phyloP scores from a whole-genome alignment of 2,113 vertebrate genomes.

The Herpailurus yagouaroundi region DNA sequence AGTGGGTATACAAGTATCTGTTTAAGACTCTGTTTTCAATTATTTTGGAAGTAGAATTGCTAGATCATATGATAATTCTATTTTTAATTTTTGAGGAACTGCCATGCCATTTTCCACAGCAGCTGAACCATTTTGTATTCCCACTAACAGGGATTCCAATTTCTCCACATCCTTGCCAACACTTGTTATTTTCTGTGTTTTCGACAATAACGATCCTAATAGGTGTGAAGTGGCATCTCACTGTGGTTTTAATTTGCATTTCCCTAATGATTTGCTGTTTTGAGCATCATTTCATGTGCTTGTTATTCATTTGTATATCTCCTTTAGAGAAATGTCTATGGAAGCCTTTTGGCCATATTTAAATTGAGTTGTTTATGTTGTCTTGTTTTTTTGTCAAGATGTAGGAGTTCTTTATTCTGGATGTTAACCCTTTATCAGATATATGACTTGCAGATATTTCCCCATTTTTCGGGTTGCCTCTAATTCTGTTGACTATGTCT shows the following conservation, averaged over 20 bases:
- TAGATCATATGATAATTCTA: neutral
- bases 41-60: neutral
- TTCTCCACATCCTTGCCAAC: neutral
- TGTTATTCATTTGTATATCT: neutral
- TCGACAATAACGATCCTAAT: neutral
- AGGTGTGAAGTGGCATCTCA: neutral
- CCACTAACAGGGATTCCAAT: neutral
- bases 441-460: neutral
- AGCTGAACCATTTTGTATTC: neutral
- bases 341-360: neutral
- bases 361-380: neutral
- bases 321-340: neutral
- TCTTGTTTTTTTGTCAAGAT: neutral
- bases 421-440: neutral
- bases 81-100: conserved; percentile 1
- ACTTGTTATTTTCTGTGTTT: neutral
- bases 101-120: neutral
- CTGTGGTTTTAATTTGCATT: neutral
- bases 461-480: neutral
- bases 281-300: neutral
- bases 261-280: neutral
- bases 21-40: neutral
- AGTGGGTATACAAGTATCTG: neutral
- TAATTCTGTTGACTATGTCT: neutral
- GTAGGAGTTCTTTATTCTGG: neutral